Evolutionary conservation across 2,113 vertebrate genomes (phyloP), one percentile per base, ranked within the genome.

Genomic region (Talpa occidentalis): DNA sequence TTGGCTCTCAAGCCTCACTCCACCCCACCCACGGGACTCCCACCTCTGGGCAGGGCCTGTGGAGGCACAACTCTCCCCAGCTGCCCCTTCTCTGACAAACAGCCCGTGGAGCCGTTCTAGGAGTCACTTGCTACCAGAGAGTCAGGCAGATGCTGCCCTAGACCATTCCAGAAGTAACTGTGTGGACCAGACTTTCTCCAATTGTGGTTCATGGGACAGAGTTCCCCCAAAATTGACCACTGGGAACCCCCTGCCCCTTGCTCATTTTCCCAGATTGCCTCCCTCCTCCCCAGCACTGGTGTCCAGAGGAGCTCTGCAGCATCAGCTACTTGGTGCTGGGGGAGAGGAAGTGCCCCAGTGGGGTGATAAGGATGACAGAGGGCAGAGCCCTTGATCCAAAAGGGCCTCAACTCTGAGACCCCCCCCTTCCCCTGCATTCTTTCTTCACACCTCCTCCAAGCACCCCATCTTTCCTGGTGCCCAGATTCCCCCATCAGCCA

Each of bases 381-480:
- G 37, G 9, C 37, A 32, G 37, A 59, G 52, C 3, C 56, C 52
- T 49, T 16, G 19, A 37, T n/a, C 56, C 37, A 8, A 12, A 37
- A 3, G 21, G 10, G 44, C 1, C 30, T 42, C 26, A 8, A 0
- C 56, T 52, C 28, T 10, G 19, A 1, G 12, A 26, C 47, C 40
- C 73, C n/a, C 5, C 9, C 14, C 22, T 16, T 5, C 64, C 24
- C 12, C 10, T 21, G 54, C 2, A 0, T 1, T 4, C 7, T 5
- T 12, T 32, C 91, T 40, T n/a, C 28, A 32, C 7, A 30, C 30
- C 15, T 17, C 40, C 21, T 90, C 28, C 69, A 59, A 42, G 35
- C 12, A n/a, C 3, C 59, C n/a, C 24, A 17, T 4, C 0, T 2
- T 52, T 14, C 28, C 6, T 16, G 28, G 37, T 0, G 6, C 5